Percentiles rank a stretch among this genome's conserved stretches.
phyloP scores from a whole-genome alignment of 1,140 invertebrate genomes.

The Papilio xuthus region DNA sequence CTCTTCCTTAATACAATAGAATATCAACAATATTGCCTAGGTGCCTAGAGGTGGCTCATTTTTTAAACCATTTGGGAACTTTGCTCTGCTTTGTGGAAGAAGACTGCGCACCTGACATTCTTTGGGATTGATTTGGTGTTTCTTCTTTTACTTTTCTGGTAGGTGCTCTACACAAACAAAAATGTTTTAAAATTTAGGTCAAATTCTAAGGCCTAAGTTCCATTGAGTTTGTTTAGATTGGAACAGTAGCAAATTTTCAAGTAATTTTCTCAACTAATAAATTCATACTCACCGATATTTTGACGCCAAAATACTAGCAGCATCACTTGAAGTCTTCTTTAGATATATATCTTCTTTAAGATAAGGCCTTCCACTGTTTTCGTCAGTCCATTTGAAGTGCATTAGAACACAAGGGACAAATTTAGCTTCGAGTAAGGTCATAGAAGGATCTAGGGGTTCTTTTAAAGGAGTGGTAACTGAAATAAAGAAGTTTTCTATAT shows the following conservation, averaged over 20 bases:
- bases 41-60: constrained; percentile 36
- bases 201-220: background rate
- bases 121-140: constrained; percentile 36
- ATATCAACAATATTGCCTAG: background rate
- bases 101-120: constrained; percentile 40
- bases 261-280: background rate
- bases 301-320: constrained; percentile 71
- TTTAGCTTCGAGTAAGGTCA: constrained; percentile 84
- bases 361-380: constrained; percentile 51
- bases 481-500: constrained; percentile 57
- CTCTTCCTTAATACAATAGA: background rate
- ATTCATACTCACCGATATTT: constrained; percentile 66
- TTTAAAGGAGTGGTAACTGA: constrained; percentile 90
- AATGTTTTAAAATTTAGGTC: background rate
- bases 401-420: constrained; percentile 89
- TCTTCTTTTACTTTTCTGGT: constrained; percentile 58
- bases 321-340: constrained; percentile 66
- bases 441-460: constrained; percentile 82
- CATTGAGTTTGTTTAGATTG: background rate
- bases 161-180: constrained; percentile 58
- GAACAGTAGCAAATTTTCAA: background rate
- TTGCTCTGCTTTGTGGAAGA: constrained; percentile 64
- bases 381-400: constrained; percentile 83
- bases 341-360: constrained; percentile 69
- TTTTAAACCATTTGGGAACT: constrained; percentile 74